Percentiles rank a stretch among this genome's conserved stretches.
phyloP scores from a whole-genome alignment of 2,888 invertebrate species.

The Drosophila austrosaltans region DNA sequence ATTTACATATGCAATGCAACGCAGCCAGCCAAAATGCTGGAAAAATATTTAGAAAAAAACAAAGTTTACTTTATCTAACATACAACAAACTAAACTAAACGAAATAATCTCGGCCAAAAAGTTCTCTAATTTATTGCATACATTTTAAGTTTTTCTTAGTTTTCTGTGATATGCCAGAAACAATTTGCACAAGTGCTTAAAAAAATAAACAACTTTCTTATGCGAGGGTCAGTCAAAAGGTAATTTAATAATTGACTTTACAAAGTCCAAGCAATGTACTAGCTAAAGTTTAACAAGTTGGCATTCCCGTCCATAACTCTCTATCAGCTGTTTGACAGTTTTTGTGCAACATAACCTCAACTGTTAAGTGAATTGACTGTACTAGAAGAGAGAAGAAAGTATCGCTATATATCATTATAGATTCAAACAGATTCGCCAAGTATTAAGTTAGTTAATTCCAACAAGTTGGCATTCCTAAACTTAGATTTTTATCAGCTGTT shows the following conservation, averaged over 20 bases:
- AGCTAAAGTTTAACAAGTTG: background rate
- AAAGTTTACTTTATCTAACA: slow-evolving; percentile 12
- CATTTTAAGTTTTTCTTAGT: slow-evolving; percentile 9
- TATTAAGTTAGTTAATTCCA: too few relatives aligned
- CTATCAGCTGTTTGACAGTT: too few relatives aligned
- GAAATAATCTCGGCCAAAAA: slow-evolving; percentile 2
- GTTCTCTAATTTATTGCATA: slow-evolving; percentile 9
- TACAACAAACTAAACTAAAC: slow-evolving; percentile 7
- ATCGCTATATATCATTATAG: too few relatives aligned
- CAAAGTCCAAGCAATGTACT: background rate
- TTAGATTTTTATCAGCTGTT: too few relatives aligned
- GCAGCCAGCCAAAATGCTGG: slow-evolving; percentile 7
- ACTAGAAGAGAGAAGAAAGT: too few relatives aligned
- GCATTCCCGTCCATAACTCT: background rate
- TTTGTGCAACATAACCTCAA: too few relatives aligned
- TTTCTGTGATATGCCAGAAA: background rate
- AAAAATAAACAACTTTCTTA: background rate
- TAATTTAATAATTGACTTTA: background rate
- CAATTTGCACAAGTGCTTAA: background rate
- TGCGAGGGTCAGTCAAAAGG: background rate
- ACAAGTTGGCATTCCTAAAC: too few relatives aligned
- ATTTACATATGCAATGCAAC: background rate
- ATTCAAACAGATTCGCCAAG: too few relatives aligned
- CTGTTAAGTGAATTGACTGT: too few relatives aligned
- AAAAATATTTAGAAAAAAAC: slow-evolving; percentile 7